Evolutionary conservation across 2,888 invertebrate genomes (phyloP).

Genomic region (Octonoba sinensis): DNA sequence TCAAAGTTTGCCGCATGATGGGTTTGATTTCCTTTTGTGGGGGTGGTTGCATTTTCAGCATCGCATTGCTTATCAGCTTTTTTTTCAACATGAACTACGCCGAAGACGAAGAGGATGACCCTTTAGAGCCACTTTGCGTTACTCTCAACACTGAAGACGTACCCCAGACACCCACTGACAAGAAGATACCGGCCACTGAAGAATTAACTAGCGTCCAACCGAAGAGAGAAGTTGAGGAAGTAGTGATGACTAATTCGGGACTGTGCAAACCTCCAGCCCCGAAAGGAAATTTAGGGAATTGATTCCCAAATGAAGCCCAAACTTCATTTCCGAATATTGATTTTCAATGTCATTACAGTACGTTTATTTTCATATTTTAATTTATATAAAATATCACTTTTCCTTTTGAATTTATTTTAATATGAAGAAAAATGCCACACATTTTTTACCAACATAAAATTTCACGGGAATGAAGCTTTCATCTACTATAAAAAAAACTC

Average conservation of each 20-base stretch:
- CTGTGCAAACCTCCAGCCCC: conserved; percentile 16
- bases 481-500: no score
- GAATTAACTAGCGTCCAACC: conserved; percentile 71
- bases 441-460: no score
- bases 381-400: no score
- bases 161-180: conserved; percentile 18
- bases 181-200: conserved; percentile 70
- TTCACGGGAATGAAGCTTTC: no score
- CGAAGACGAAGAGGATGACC: conserved; percentile 6
- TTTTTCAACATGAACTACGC: conserved; percentile 68
- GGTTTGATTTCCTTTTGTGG: conserved; percentile 73
- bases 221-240: conserved; percentile 67
- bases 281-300: not conserved
- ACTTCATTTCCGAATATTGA: no score
- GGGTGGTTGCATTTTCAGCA: conserved; percentile 72
- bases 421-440: no score
- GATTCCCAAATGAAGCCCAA: no score
- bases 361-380: no score
- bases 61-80: conserved; percentile 73
- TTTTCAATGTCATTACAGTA: no score
- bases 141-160: conserved; percentile 5
- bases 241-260: conserved; percentile 57
- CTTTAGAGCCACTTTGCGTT: conserved; percentile 16
- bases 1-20: conserved; percentile 73
- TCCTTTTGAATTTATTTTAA: no score